Percentiles rank a stretch among this genome's conserved stretches.
These are phyloP conservation scores for Fistularia tabacaria DNA, from an alignment of 2,797 vertebrate genomes.

Conservation along the genomic window DNA sequence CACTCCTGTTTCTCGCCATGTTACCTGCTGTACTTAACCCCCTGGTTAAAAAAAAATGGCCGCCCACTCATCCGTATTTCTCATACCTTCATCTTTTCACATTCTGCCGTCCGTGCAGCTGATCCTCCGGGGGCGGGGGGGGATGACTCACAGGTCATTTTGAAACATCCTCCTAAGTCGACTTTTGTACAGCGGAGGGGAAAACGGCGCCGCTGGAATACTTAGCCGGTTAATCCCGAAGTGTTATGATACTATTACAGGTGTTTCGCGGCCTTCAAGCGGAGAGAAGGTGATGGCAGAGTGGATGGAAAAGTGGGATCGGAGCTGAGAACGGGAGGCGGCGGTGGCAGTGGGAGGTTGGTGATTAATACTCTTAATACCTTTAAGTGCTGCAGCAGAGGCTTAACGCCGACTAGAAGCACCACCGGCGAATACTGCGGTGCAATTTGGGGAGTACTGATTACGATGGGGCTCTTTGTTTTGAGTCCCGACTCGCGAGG, in stretches of 20 bases:
- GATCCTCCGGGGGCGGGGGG: constrained; percentile 37
- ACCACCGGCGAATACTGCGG: too few relatives aligned
- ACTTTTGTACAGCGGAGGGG: constrained; percentile 38
- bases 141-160: constrained; percentile 63
- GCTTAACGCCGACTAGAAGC: too few relatives aligned
- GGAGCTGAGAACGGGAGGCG: constrained; percentile 8
- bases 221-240: constrained; percentile 56
- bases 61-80: constrained; percentile 41
- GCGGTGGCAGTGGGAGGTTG: too few relatives aligned
- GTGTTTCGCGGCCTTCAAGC: constrained; percentile 52
- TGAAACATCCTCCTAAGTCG: constrained; percentile 57
- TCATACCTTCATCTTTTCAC: constrained; percentile 43
- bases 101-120: constrained; percentile 30
- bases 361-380: too few relatives aligned
- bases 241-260: constrained; percentile 53
- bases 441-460: too few relatives aligned
- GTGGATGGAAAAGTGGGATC: constrained; percentile 39
- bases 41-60: constrained; percentile 35
- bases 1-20: constrained; percentile 67
- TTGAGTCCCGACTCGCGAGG: too few relatives aligned
- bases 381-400: too few relatives aligned
- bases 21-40: constrained; percentile 49
- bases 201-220: constrained; percentile 53
- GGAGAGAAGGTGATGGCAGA: constrained; percentile 30
- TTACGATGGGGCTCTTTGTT: too few relatives aligned